Base-by-base conservation (phyloP, 23 tunicate genomes). In the Aplidium turbinatum region DNA sequence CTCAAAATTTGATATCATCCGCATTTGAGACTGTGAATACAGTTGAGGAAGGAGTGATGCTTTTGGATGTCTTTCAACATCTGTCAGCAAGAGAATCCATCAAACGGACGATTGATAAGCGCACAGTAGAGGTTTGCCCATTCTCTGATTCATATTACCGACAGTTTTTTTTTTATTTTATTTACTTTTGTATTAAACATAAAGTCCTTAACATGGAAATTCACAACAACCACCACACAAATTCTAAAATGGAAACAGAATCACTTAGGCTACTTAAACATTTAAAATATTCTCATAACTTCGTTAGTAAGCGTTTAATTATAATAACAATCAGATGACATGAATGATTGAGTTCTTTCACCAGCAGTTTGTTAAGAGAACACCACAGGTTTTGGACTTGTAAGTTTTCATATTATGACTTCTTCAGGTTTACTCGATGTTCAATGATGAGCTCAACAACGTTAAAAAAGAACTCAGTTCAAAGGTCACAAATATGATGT, bases 21-120 rank as follows among this genome's bases (percentile, higher is more conserved):
- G 98, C 98, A 35, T 93, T 93, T 69, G 98, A 93, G 56, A 93
- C 98, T 25, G 98, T 93, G n/a, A 85, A 68, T 28, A 85, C 98
- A 21, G 89, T 93, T 34, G 98, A 93, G 33, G 98, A 87, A 70
- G 98, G 98, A n/a, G 98, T 93, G 66, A 86, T 86, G 94, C 50
- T 93, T 36, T 66, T 93, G 52, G 87, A 93, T 57, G 94, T 93
- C 31, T 87, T 93, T 65, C 85, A 81, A 33, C 86, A 79, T 64
- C 76, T 93, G 21, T 80, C 93, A 0, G 88, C 83, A 34, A 62
- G 98, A 33, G 98, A 93, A 63, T 67, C 98, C 6, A 87, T 93
- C 52, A 87, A 87, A 35, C 47, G 98, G 33, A 73, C 98, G 4
- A 93, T 93, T 40, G 98, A 93, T 51, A 93, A 83, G 50, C 68